phyloP scores from a whole-genome alignment of 2,797 vertebrate genomes.

The Propithecus perrieri region DNA sequence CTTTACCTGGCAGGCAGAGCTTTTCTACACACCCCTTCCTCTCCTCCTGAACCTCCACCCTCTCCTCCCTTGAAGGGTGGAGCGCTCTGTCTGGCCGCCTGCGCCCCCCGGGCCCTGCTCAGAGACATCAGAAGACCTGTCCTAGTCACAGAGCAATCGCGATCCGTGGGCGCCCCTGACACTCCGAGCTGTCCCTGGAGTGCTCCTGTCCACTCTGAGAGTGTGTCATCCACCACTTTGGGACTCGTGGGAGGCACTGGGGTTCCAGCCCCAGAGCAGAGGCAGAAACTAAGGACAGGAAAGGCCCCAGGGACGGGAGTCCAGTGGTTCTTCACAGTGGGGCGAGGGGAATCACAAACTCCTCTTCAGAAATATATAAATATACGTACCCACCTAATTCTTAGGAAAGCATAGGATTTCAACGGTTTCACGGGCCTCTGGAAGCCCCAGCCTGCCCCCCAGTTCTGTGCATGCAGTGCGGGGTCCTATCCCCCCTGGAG shows the following conservation, averaged over 20 bases:
- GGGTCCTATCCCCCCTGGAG: fast-evolving
- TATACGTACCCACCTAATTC: not conserved
- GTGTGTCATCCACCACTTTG: not conserved
- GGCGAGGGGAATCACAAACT: fast-evolving
- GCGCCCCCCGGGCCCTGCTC: not conserved
- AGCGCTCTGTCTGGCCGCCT: not conserved
- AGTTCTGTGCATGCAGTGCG: not conserved
- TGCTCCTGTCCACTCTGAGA: not conserved
- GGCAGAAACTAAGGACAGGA: not conserved
- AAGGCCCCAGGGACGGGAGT: not conserved
- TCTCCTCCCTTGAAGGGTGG: not conserved
- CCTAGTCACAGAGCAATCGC: not conserved
- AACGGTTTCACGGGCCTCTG: not conserved
- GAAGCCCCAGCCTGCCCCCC: not conserved
- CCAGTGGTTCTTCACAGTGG: not conserved
- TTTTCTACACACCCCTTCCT: not conserved
- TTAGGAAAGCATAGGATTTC: not conserved
- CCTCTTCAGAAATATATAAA: not conserved
- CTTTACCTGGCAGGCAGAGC: not conserved
- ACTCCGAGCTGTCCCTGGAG: not conserved
- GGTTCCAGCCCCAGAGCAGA: not conserved
- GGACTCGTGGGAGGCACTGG: fast-evolving
- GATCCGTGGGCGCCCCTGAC: not conserved
- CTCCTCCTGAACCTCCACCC: not conserved
- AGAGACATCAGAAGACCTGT: not conserved